These are phyloP conservation scores for Synodontis membranacea DNA, from an alignment of 2,113 vertebrate genomes.

Conservation along the genomic window DNA sequence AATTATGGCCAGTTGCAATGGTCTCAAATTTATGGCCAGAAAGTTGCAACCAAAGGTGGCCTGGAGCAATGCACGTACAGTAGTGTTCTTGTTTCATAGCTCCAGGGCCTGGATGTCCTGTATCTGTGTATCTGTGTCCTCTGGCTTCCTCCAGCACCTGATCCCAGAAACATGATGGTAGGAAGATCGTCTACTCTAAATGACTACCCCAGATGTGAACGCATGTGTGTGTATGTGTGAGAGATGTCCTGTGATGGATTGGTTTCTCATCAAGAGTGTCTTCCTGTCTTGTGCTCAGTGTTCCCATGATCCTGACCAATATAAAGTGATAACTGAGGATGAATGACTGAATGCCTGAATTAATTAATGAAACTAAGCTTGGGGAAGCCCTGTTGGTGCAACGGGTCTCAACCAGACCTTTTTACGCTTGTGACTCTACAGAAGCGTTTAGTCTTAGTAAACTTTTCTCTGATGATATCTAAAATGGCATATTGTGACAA, in stretches of 20 bases:
- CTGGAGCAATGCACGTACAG: neutral
- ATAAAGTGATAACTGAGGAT: neutral
- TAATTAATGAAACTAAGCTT: neutral
- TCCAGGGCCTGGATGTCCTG: neutral
- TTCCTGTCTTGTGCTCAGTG: too few species aligned
- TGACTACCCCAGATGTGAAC: neutral
- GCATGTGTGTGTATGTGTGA: neutral
- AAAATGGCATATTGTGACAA: neutral
- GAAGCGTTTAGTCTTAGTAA: neutral
- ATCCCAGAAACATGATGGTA: neutral
- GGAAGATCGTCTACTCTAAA: neutral
- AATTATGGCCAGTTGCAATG: neutral
- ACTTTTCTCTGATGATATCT: conserved; percentile 15
- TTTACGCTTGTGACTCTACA: neutral
- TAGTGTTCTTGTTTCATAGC: neutral
- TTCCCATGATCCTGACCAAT: neutral
- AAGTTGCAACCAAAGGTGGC: neutral
- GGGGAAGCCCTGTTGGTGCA: neutral
- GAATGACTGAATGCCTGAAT: neutral
- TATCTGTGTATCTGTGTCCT: neutral
- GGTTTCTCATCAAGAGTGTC: too few species aligned
- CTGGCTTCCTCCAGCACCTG: neutral
- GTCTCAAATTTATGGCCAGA: neutral
- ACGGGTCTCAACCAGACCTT: neutral
- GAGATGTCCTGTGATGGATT: neutral